phyloP scores from a whole-genome alignment of 2,797 vertebrate species.

The Chelon labrosus region DNA sequence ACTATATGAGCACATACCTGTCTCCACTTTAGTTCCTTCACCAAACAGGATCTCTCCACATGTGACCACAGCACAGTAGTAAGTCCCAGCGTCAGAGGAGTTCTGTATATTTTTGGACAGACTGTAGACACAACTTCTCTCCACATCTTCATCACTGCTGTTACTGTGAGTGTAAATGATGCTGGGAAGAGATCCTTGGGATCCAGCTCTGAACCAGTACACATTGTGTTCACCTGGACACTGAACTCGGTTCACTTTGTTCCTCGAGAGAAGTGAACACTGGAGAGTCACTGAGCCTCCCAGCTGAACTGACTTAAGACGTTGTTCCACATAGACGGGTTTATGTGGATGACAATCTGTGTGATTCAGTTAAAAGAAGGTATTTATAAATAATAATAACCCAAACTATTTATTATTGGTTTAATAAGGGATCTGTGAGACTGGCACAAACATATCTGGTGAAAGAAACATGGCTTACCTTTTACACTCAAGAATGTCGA shows the following conservation, averaged over 20 bases:
- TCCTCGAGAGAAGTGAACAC: constrained; percentile 41
- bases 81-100: constrained; percentile 61
- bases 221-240: too few relatives aligned
- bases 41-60: constrained; percentile 45
- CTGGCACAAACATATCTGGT: too few relatives aligned
- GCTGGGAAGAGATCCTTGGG: constrained; percentile 9
- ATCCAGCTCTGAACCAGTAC: too few relatives aligned
- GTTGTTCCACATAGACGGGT: neutral
- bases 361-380: neutral
- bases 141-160: neutral
- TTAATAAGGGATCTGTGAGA: neutral
- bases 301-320: constrained; percentile 7
- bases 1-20: too few relatives aligned
- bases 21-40: too few relatives aligned
- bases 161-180: constrained; percentile 22
- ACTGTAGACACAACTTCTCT: constrained; percentile 45
- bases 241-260: neutral
- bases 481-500: constrained; percentile 39
- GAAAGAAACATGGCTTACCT: constrained; percentile 5
- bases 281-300: constrained; percentile 12
- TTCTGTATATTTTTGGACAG: constrained; percentile 43
- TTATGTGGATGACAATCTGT: constrained; percentile 21
- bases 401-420: too few relatives aligned
- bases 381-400: too few relatives aligned
- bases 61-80: constrained; percentile 65